Percentiles rank a stretch among this genome's conserved stretches.
These are phyloP conservation scores for Aphidoletes aphidimyza DNA, from an alignment of 2,888 invertebrate species.

Conservation along the genomic window DNA sequence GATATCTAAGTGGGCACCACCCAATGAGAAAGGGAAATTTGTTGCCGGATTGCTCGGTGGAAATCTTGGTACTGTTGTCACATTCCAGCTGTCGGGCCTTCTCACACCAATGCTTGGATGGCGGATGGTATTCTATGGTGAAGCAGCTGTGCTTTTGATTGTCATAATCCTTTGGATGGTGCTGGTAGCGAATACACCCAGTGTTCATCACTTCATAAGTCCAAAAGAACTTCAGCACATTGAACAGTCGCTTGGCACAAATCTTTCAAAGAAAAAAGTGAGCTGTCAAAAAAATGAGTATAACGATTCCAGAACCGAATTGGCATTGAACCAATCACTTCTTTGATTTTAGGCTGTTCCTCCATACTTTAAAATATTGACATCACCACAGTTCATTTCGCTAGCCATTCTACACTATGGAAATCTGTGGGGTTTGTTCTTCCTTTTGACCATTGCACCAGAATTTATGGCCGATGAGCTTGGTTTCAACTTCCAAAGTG, in stretches of 20 bases:
- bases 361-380: conserved; percentile 73
- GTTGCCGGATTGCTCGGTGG: conserved; percentile 79
- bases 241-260: conserved; percentile 70
- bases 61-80: conserved; percentile 76
- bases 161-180: conserved; percentile 73
- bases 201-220: conserved; percentile 72
- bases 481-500: conserved; percentile 76
- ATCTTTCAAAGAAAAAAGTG: conserved; percentile 71
- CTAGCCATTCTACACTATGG: conserved; percentile 77
- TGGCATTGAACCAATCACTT: background rate
- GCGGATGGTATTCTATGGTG: conserved; percentile 76
- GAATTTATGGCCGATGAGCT: conserved; percentile 78
- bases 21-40: conserved; percentile 79
- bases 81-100: conserved; percentile 72
- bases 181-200: conserved; percentile 73
- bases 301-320: too few relatives aligned
- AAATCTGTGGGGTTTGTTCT: conserved; percentile 80
- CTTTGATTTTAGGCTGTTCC: conserved; percentile 70
- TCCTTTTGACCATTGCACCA: conserved; percentile 80
- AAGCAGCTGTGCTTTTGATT: conserved; percentile 69
- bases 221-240: conserved; percentile 74
- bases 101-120: conserved; percentile 78
- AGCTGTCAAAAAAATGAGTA: background rate
- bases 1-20: conserved; percentile 79
- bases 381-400: conserved; percentile 78